A percentile compares a stretch with the other conserved stretches of the same genome.
These are phyloP conservation scores for Pemphredon lugubris DNA, from an alignment of 2,888 invertebrate genomes.

Conservation along the genomic window DNA sequence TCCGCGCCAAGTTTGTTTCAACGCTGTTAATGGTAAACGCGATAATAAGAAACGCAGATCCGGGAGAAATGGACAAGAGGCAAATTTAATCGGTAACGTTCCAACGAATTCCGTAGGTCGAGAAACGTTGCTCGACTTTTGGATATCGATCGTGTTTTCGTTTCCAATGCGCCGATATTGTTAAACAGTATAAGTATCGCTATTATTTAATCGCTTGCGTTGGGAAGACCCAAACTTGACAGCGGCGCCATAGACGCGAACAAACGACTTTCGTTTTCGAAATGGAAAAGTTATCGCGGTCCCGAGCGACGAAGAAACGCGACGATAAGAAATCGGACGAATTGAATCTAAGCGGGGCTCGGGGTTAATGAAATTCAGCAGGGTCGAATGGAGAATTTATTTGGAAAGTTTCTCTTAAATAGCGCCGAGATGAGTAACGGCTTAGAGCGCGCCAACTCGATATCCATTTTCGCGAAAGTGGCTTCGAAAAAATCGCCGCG, in stretches of 20 bases:
- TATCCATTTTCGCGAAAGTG: background rate
- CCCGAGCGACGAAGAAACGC: too few relatives aligned
- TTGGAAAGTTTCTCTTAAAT: slow-evolving; percentile 21
- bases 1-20: slow-evolving; percentile 46
- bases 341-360: slow-evolving; percentile 29
- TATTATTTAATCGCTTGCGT: too few relatives aligned
- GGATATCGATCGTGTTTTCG: too few relatives aligned
- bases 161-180: too few relatives aligned
- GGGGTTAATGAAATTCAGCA: background rate
- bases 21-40: slow-evolving; percentile 34
- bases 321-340: slow-evolving; percentile 3
- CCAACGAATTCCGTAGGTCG: slow-evolving; percentile 16
- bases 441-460: background rate
- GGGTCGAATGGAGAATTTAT: slow-evolving; percentile 24
- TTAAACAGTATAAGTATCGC: too few relatives aligned
- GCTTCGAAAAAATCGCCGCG: slow-evolving; percentile 13
- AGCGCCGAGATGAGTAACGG: background rate
- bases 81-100: slow-evolving; percentile 42
- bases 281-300: too few relatives aligned
- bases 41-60: slow-evolving; percentile 45
- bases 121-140: too few relatives aligned
- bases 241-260: too few relatives aligned
- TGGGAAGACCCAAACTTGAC: too few relatives aligned
- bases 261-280: too few relatives aligned
- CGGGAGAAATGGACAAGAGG: slow-evolving; percentile 1